phyloP scores from a whole-genome alignment of 2,888 invertebrate species.

The Epinotia brunnichana region DNA sequence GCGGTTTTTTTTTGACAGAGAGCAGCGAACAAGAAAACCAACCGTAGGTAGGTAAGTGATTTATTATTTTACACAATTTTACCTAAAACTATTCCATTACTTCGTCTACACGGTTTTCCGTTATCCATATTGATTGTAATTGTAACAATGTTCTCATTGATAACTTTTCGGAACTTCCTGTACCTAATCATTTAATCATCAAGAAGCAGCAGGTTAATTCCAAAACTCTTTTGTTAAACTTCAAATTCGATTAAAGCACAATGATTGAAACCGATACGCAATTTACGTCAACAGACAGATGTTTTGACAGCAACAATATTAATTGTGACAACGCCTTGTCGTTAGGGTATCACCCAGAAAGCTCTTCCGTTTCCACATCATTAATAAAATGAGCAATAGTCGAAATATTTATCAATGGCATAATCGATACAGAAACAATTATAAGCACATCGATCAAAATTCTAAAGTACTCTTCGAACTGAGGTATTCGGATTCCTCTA shows the following conservation, averaged over 20 bases:
- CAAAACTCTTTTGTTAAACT: slow-evolving; percentile 36
- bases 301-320: slow-evolving; percentile 81
- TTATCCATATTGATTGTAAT: not conserved
- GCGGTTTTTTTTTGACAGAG: not conserved
- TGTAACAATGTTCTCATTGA: slow-evolving; percentile 29
- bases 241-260: slow-evolving; percentile 70
- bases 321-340: slow-evolving; percentile 80
- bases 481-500: slow-evolving; percentile 60
- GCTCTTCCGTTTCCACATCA: slow-evolving; percentile 82
- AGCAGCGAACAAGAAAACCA: not conserved
- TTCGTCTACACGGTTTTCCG: not conserved
- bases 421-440: slow-evolving; percentile 84
- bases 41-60: not conserved
- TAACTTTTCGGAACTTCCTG: slow-evolving; percentile 34
- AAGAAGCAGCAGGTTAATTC: slow-evolving; percentile 19
- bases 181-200: not conserved
- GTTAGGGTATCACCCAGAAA: slow-evolving; percentile 72
- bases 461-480: slow-evolving; percentile 70
- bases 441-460: slow-evolving; percentile 83
- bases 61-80: not conserved
- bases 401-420: slow-evolving; percentile 84
- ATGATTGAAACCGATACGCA: slow-evolving; percentile 61
- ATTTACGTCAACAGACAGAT: slow-evolving; percentile 71
- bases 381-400: slow-evolving; percentile 84
- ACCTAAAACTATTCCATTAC: not conserved